Base-by-base conservation (phyloP, 2,797 vertebrate species). In the Myiotriccus ornatus region DNA sequence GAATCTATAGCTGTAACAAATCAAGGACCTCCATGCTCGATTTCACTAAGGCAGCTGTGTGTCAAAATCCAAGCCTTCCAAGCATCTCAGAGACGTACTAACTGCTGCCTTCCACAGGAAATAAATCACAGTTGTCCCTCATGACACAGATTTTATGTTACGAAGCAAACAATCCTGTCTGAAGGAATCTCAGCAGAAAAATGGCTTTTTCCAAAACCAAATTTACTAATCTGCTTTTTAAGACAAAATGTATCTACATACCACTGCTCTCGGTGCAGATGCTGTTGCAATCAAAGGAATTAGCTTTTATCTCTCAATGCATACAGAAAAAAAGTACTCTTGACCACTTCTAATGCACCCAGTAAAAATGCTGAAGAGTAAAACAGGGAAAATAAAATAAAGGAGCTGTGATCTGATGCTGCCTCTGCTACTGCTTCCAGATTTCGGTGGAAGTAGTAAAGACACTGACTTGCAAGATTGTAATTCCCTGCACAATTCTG, bases 1-100 rank as follows among this genome's bases (percentile, higher is more conserved):
- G 92, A 78, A 84, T 89, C 87, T 87, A 80, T 35, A 87, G 53
- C 87, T 87, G 21, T 32, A 94, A 94, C 35, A 95, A 95, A 94
- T 84, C 79, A 91, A 95, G 71, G 53, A 91, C 65, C 82, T 92
- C 71, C 4, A 43, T 55, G 89, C 81, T 94, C 7, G 0, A 86
- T 87, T 93, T 94, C 57, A 65, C 47, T 62, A 56, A 77, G 57
- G 89, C 50, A 92, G 68, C 50, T 53, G 27, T 57, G 75, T 83
- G 62, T 84, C 78, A 89, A 87, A 94, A 80, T 37, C 28, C 71
- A 80, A 89, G 49, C 22, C 69, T 80, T 74, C 57, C 41, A 37
- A 92, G 44, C 63, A 87, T 44, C 87, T 53, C 68, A 64, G 35
- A 90, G 88, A 87, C 43, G 30, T 5, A 57, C 47, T 15, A 39